These are phyloP conservation scores for Alaudala cheleensis DNA, from an alignment of 2,113 vertebrate species.

Conservation along the genomic window DNA sequence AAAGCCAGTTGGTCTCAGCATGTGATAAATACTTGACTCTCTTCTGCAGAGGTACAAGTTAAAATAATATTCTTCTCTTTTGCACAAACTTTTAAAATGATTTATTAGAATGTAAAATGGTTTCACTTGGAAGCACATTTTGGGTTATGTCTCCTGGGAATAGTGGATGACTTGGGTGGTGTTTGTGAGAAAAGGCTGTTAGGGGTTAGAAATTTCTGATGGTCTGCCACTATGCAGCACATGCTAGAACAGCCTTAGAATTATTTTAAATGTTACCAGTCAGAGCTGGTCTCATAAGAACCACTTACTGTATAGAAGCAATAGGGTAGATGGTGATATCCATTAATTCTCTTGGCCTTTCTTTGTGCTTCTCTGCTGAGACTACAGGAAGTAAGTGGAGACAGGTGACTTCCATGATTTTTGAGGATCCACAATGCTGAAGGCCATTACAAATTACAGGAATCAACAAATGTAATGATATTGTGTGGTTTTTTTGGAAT, in stretches of 20 bases:
- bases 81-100: background rate
- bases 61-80: background rate
- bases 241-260: background rate
- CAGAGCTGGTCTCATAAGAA: background rate
- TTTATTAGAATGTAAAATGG: background rate
- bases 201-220: background rate
- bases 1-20: background rate
- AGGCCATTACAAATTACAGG: background rate
- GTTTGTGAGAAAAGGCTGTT: background rate
- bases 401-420: background rate
- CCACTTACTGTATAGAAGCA: background rate
- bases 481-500: background rate
- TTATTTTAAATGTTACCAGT: background rate
- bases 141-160: background rate
- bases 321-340: background rate
- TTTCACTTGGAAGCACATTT: background rate
- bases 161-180: background rate
- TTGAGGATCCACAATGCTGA: background rate
- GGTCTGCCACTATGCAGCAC: background rate
- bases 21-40: background rate
- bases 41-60: background rate
- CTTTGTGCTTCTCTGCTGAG: background rate
- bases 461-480: background rate
- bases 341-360: background rate
- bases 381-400: background rate